Evolutionary conservation across 30 jellyfish, hydroid and myxozoan species (phyloP).

Genomic region (Calvadosia cruxmelitensis): DNA sequence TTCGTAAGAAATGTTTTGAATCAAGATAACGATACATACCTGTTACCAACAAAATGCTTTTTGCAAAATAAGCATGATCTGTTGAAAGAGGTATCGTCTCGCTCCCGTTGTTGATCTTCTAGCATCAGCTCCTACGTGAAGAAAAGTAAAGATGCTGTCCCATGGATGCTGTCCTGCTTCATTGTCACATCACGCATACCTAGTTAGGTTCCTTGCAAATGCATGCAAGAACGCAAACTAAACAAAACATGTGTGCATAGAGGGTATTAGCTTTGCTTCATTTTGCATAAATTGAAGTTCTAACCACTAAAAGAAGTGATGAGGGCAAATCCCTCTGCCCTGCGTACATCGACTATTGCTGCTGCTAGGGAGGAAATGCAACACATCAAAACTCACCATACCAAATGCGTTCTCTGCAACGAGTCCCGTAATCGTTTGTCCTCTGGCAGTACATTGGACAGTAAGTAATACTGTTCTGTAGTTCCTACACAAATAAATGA

Average conservation of each 20-base stretch:
- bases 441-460: conserved; percentile 76
- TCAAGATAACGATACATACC: conserved; percentile 19
- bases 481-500: conserved; percentile 27
- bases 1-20: background rate
- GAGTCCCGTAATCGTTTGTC: conserved; percentile 62
- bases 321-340: no score
- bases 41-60: conserved; percentile 43
- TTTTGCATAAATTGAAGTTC: no score
- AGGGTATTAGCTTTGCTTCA: no score
- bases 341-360: no score
- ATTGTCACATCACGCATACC: no score
- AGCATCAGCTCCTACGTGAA: conserved; percentile 43
- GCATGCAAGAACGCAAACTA: no score
- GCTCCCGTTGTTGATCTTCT: conserved; percentile 66
- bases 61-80: conserved; percentile 75
- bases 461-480: conserved; percentile 44
- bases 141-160: no score
- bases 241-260: no score
- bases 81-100: conserved; percentile 50
- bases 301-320: no score
- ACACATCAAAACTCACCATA: conserved; percentile 25
- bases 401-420: conserved; percentile 48
- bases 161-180: no score
- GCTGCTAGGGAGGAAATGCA: no score
- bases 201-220: no score